Base-by-base conservation (phyloP, 30 jellyfish, hydroid and myxozoan species). In the Pelagia noctiluca region DNA sequence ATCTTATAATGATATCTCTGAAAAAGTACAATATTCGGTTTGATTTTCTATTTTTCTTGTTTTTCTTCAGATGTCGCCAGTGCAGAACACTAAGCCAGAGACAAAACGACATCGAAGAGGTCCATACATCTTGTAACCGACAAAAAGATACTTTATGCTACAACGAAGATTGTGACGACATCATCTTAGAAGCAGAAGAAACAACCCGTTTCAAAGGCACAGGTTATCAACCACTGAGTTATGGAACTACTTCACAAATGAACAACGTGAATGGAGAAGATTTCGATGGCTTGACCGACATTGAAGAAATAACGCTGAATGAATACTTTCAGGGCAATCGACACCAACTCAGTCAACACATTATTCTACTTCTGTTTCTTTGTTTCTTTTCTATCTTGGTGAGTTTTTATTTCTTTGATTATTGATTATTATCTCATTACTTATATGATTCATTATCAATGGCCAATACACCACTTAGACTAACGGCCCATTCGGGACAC, bases 291-390 rank as follows among this genome's bases (percentile, higher is more conserved):
- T 76, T 84, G 23, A 84, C 50, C 48, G 88, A 84, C n/a, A 63
- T 84, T 4, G 95, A 84, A 62, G 82, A 84, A 24, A 22, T 72
- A 32, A 60, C 88, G 33, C 35, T 84, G 38, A 78, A 42, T 34
- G 95, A 84, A 42, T 79, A 71, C 63, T 47, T 50, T 5, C 92
- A 79, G 37, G 91, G 96, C 30, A 95, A 86, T 30, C 4, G 53
- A 60, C 89, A 79, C 46, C 96, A 92, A 25, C 87, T 85, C 47
- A 92, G 91, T 5, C 90, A 90, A 16, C 98, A 92, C 68, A 84
- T 92, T 69, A 72, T 92, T 32, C 71, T 92, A 38, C 28, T 85
- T 13, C 78, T 92, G 0, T 63, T 81, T 37, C 69, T 85, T 81
- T 63, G 85, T 22, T 53, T 92, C 46, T 67, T 86, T 37, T 49